Conservation (phyloP, 2,113 vertebrate species). For the Pelecanus crispus region DNA sequence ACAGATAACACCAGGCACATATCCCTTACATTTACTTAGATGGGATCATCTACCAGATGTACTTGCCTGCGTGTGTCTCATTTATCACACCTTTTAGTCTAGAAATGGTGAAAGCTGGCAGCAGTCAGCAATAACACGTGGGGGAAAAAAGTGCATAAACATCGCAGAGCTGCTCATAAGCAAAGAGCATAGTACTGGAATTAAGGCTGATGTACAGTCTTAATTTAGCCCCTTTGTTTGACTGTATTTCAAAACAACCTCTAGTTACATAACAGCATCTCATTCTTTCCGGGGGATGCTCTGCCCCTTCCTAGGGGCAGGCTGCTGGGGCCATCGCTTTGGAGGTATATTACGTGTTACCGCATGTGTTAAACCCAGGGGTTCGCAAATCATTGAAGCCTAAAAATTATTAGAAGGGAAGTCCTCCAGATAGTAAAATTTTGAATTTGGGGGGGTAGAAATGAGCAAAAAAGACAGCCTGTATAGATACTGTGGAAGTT, state of each 20-base stretch:
- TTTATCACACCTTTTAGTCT: background rate
- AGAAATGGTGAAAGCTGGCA: background rate
- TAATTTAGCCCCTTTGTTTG: background rate
- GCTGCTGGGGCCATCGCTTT: background rate
- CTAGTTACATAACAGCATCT: background rate
- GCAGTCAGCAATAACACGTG: background rate
- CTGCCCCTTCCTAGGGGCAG: background rate
- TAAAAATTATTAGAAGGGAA: background rate
- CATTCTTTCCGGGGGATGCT: background rate
- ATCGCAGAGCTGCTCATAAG: background rate
- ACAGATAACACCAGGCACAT: background rate
- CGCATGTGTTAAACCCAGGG: background rate
- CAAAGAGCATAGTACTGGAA: background rate
- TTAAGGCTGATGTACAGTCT: background rate
- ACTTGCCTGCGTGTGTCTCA: background rate
- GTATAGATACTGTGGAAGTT: background rate
- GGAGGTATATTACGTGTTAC: background rate
- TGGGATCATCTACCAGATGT: background rate
- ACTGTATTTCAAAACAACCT: background rate
- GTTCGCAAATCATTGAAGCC: background rate
- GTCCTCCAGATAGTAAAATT: background rate
- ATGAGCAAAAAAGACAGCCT: background rate
- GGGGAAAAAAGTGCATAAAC: rapidly evolving
- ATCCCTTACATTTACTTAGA: background rate
- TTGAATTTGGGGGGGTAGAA: background rate